Evolutionary conservation across 2,113 vertebrate species (phyloP), one percentile per base, ranked within the genome.

Genomic region (Lycocorax pyrrhopterus): DNA sequence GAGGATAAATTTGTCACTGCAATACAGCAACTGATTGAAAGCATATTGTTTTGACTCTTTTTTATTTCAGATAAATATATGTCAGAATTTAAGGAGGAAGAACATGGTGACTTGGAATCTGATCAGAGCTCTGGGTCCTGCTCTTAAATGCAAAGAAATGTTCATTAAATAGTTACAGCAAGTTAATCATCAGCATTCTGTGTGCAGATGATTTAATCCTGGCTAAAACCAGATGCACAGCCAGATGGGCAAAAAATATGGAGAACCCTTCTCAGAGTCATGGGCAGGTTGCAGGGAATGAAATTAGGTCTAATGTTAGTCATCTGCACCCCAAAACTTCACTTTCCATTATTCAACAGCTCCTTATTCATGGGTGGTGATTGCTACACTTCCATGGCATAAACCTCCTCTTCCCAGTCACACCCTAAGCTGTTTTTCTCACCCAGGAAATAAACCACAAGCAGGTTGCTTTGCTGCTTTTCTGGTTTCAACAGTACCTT

Each of bases 381-480:
- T 82, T 75, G 66, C 41, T 58, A 73, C 51, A 58, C 47, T 84
- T 89, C 72, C 75, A 78, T 52, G 63, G 59, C 51, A 92, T 9
- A 86, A 86, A 55, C 27, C 55, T 93, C 30, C 63, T 76, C 78
- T 93, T 90, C 95, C 80, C 95, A 93, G 92, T 80, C 85, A 92
- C 92, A 90, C 78, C 88, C 71, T 41, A 27, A 80, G 67, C 52
- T 80, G 55, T 83, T 93, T 89, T 71, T 76, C 46, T 56, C 75
- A 94, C 19, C 51, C 66, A 82, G 53, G 77, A 86, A 92, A 87
- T 55, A 81, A 89, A 69, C 52, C 89, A 87, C 80, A 88, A 68
- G 56, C 39, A 88, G 41, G 84, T 52, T 91, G 52, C 60, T 91
- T 93, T 84, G 69, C 62, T 93, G 66, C 39, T 68, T 86, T 85